Evolutionary conservation across 2,113 vertebrate species (phyloP).

Genomic region (Silurus asotus): DNA sequence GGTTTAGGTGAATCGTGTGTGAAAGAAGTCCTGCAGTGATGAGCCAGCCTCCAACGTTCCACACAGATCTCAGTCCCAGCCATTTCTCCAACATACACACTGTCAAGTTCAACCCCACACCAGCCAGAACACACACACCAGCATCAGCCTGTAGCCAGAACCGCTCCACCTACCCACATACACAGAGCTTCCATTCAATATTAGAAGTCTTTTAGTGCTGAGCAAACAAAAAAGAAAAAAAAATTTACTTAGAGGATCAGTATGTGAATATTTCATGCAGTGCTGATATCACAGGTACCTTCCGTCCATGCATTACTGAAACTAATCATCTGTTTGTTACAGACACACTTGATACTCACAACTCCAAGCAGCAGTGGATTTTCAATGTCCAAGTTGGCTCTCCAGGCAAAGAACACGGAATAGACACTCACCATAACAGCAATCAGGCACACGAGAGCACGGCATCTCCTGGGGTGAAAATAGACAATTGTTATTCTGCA

Average conservation of each 20-base stretch:
- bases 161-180: conserved; percentile 82
- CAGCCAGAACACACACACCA: conserved; percentile 85
- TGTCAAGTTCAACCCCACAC: conserved; percentile 77
- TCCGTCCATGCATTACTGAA: neutral
- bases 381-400: conserved; percentile 92
- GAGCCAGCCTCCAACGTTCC: conserved; percentile 78
- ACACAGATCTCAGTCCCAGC: conserved; percentile 59
- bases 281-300: neutral
- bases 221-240: neutral
- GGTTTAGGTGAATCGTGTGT: conserved; percentile 80
- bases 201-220: neutral
- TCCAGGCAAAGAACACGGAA: conserved; percentile 95
- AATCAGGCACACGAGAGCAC: conserved; percentile 79
- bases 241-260: neutral
- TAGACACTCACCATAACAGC: conserved; percentile 84
- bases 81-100: conserved; percentile 59
- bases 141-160: conserved; percentile 97
- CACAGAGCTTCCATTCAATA: neutral
- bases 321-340: conserved; percentile 16
- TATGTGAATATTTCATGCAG: neutral
- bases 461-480: conserved; percentile 60
- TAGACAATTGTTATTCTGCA: neutral
- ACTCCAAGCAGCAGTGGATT: conserved; percentile 91
- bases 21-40: conserved; percentile 74
- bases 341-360: conserved; percentile 74